Evolutionary conservation across 2,888 invertebrate species (phyloP), one percentile per base, ranked within the genome.

Genomic region (Anoplius nigerrimus): DNA sequence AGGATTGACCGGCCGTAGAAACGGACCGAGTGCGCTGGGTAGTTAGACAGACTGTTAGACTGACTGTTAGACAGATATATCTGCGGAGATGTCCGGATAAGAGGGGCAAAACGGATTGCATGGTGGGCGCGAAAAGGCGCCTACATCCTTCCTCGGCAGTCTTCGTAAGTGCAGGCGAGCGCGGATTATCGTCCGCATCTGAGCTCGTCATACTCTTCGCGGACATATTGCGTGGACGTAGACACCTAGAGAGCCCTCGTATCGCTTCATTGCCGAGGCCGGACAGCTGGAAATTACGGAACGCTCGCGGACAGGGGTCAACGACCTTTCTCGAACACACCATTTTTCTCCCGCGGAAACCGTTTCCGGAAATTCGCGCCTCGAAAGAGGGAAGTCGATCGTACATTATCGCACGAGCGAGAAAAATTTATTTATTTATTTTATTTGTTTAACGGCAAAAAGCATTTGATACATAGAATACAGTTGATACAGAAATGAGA

Each of bases 31-130:
- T 13, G 42, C 6, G 42, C 6, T 42, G 42, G 42, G 6, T 8
- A 13, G 42, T 42, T 42, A 13, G 13, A 42, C 48, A 5, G 3
- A 18, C 2, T n/a, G n/a, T 18, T 18, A 16, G 34, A 34, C 34
- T 11, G 34, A 34, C 34, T 34, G 48, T 18, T 48, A 48, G 48
- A 48, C 48, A 48, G 34, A 34, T 34, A 34, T 34, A 34, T 34
- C 34, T 34, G 34, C 2, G 34, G 34, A 34, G 34, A 34, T 34
- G 34, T 2, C 48, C 4, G 48, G 48, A 48, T 48, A 48, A 48
- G 34, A 48, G n/a, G 56, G 52, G 54, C 59, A 62, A n/a, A 61
- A 63, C 62, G 55, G 52, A 67, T 67, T 63, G 53, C 63, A 43
- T 57, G 42, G 51, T 57, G 60, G 60, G 53, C 63, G 67, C 46